Base-by-base conservation (phyloP, 2,888 invertebrate species). In the Ypsolopha scabrella region DNA sequence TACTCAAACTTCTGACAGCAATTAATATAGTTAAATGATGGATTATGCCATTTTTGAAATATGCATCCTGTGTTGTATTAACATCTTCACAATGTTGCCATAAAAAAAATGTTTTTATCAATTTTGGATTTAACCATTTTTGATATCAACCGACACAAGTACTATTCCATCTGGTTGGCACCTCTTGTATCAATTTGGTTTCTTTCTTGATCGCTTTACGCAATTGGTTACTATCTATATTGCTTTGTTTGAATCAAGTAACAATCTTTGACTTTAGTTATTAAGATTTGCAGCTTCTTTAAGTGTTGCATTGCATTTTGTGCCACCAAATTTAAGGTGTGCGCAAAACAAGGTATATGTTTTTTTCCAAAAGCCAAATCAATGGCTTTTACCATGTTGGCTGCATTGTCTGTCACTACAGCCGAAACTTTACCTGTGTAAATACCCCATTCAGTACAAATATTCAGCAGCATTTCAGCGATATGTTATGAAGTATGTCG, bases 401-500 rank as follows among this genome's bases (percentile, higher is more conserved):
- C 54, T 48, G 56, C 44, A 9, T 44, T 44, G 33, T 58, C 38
- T 53, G 54, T 39, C 57, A 58, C 24, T 57, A 57, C 33, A 52
- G 48, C 44, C 37, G 61, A 51, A 43, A 70, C 61, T 54, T 66
- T 67, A 51, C 58, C 48, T 48, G 11, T 44, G 44, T 53, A 50
- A 48, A 67, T 58, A 14, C 52, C 53, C 59, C 64, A 65, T 51
- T 64, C 60, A 13, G 38, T 38, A 55, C 64, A 63, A 41, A 61
- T 58, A 54, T 60, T 51, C 2, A 52, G 37, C 39, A 70, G 56
- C 57, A 60, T 58, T 56, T 58, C 50, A 43, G 63, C 51, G 41
- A 68, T 59, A 52, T 68, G 56, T 53, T 67, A 60, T 7, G 67
- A 68, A 49, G 70, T 69, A 58, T 73, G 65, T 7, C 66, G 52